A percentile compares a stretch with the other conserved stretches of the same genome.
Conservation (phyloP, 2,113 vertebrate genomes). For the Labeo catla region DNA sequence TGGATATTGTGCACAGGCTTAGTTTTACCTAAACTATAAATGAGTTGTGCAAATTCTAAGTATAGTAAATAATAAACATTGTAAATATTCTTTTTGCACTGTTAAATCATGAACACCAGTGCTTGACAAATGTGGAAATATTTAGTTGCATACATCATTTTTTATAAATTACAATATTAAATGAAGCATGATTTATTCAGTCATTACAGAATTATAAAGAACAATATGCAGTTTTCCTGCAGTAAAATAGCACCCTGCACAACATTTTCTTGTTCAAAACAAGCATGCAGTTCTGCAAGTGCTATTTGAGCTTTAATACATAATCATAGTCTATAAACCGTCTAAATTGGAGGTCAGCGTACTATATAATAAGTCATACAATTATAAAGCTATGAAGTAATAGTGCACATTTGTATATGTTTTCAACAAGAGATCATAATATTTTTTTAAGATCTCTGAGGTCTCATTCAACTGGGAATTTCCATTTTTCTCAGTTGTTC, state of each 20-base stretch:
- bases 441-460: conserved; percentile 22
- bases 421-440: neutral
- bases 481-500: conserved; percentile 51
- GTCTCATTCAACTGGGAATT: conserved; percentile 20
- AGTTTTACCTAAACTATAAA: neutral
- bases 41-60: neutral
- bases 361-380: neutral
- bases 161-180: neutral
- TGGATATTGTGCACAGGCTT: too few relatives aligned
- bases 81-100: neutral
- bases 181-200: neutral
- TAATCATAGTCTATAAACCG: conserved; percentile 18
- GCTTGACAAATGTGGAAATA: neutral
- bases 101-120: neutral
- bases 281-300: neutral
- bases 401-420: conserved; percentile 24
- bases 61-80: neutral
- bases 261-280: conserved; percentile 3
- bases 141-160: neutral
- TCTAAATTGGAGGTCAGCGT: neutral
- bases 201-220: neutral
- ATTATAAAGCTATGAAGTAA: conserved; percentile 36
- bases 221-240: conserved; percentile 4
- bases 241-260: neutral
- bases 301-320: neutral